Evolutionary conservation across 2,888 invertebrate species (phyloP).

Genomic region (Argyresthia goedartella): DNA sequence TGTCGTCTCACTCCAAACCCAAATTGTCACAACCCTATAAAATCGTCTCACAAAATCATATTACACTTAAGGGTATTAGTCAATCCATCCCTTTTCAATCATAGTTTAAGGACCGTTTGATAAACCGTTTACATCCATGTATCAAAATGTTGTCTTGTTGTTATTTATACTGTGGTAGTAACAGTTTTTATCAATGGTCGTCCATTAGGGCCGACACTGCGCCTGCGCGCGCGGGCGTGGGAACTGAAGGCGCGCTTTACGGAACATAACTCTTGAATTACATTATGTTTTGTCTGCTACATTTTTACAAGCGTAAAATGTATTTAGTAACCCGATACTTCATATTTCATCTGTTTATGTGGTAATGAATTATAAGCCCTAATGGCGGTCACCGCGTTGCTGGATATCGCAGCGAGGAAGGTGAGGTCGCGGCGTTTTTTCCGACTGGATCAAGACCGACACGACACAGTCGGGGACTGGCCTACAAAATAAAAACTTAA

Average conservation of each 20-base stretch:
- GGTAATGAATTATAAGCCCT: too few relatives aligned
- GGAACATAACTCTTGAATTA: constrained; percentile 14
- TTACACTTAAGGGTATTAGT: neutral
- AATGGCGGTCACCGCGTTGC: too few relatives aligned
- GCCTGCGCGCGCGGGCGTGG: constrained; percentile 18
- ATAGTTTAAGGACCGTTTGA: neutral
- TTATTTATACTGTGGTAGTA: constrained; percentile 43
- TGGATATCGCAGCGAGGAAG: too few relatives aligned
- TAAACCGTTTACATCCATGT: constrained; percentile 4
- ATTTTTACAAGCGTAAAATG: constrained; percentile 6
- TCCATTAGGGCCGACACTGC: constrained; percentile 20
- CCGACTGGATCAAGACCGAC: neutral
- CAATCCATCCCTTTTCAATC: neutral
- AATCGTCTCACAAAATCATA: neutral
- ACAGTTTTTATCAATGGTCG: constrained; percentile 36
- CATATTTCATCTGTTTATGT: neutral
- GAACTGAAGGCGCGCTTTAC: constrained; percentile 8
- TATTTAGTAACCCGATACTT: neutral
- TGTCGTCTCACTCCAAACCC: too few relatives aligned
- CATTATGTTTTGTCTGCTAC: constrained; percentile 3
- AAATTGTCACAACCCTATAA: too few relatives aligned
- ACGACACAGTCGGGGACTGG: neutral
- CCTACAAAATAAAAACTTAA: constrained; percentile 28
- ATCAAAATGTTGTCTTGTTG: constrained; percentile 1
- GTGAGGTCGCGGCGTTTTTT: neutral